Evolutionary conservation across 2,113 vertebrate genomes (phyloP).

Genomic region (Pseudorasbora parva): DNA sequence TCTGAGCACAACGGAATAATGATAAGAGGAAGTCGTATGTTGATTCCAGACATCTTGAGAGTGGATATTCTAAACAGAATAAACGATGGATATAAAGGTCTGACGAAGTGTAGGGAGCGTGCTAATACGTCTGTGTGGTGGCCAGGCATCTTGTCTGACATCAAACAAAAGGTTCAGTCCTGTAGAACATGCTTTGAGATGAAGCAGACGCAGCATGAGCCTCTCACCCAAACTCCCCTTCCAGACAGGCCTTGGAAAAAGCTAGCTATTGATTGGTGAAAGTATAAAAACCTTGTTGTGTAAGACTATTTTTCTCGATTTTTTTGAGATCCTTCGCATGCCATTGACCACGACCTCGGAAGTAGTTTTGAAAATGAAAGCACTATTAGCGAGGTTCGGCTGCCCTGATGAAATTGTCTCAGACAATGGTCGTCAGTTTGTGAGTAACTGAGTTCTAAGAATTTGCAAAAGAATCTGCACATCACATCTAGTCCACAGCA

Average conservation of each 20-base stretch:
- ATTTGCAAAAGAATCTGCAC: neutral
- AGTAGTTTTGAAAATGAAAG: neutral
- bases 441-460: neutral
- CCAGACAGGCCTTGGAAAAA: constrained; percentile 50
- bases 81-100: constrained; percentile 47
- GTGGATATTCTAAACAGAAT: constrained; percentile 39
- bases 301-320: constrained; percentile 48
- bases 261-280: constrained; percentile 41
- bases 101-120: neutral
- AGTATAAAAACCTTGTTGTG: constrained; percentile 49
- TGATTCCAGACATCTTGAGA: constrained; percentile 47
- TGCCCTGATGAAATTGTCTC: constrained; percentile 31
- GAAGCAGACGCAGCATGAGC: constrained; percentile 44
- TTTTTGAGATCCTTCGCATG: constrained; percentile 44
- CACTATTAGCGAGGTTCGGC: constrained; percentile 4
- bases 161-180: constrained; percentile 49
- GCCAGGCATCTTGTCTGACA: constrained; percentile 42
- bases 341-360: constrained; percentile 22
- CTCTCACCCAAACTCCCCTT: constrained; percentile 40
- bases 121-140: constrained; percentile 45
- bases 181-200: constrained; percentile 34
- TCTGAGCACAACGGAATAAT: constrained; percentile 38
- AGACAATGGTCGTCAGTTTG: constrained; percentile 43
- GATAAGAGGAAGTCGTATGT: constrained; percentile 32
- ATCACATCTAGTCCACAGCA: neutral